Base-by-base conservation (phyloP, 2,113 vertebrate genomes). In the Sisor rabdophorus region DNA sequence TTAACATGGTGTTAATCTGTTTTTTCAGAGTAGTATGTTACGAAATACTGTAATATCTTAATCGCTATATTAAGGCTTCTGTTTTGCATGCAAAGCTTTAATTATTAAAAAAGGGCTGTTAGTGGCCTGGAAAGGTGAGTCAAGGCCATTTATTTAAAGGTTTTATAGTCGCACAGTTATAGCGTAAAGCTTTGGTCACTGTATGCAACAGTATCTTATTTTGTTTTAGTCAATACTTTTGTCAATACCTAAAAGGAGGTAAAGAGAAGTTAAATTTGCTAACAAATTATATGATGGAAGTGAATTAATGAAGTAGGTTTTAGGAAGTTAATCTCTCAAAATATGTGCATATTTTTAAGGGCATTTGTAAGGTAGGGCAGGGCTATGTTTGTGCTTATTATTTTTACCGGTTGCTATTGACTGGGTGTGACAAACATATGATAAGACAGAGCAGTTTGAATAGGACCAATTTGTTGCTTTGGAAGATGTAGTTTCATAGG, bases 91-190 rank as follows among this genome's bases (percentile, higher is more conserved):
- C 11, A 54, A 56, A 55, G 56, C 20, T 50, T 19, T 71, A 47
- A 22, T 20, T 50, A 30, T 47, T 11, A 24, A 53, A n/a, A 72
- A 64, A 60, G 26, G 40, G 64, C 44, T 59, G 47, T 75, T 71
- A 52, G 13, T 5, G 15, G 67, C 22, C 53, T 50, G 68, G 68
- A 24, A 70, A 52, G 63, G 47, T 55, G 54, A 44, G 73, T 30
- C 71, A 60, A 64, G 64, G 72, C 71, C 47, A 22, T 76, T 78
- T 85, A 83, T 81, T 83, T 82, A 80, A 53, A 82, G 80, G 76
- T 44, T 44, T 44, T 44, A 44, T 44, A 44, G 9, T 50, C 32
- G 26, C 61, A 83, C 12, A 68, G 40, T 30, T 44, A 79, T 75
- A 47, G 50, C 28, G 47, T 17, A 11, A 32, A 2, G 2, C 10